Base-by-base conservation (phyloP, 1,140 invertebrate species). In the Octopus bimaculoides region DNA sequence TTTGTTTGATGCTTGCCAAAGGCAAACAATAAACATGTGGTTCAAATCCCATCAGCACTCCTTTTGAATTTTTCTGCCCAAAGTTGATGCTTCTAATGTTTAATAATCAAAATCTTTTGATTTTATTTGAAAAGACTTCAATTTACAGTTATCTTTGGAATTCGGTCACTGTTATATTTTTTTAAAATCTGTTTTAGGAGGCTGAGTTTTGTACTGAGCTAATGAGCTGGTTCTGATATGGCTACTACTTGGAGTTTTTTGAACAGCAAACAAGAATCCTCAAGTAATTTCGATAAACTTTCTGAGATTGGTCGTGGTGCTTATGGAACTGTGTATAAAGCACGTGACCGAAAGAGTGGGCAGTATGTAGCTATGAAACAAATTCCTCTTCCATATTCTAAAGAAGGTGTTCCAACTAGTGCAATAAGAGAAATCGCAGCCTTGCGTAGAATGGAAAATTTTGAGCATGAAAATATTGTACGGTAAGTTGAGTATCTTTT, bases 321-420 rank as follows among this genome's bases (percentile, higher is more conserved):
- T 2, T 90, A 90, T 82, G 90, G 89, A 26, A 89, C 88, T 6
- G 90, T 90, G n/a, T 90, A 87, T 78, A 90, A 90, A 81, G 88
- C 85, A n/a, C 74, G 86, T 20, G 90, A 90, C 81, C 78, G 86
- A 9, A 84, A 84, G 12, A 86, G 87, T 79, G 94, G 95, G 55
- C 93, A 94, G 88, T 92, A 96, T 90, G 97, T 99, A 17, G 97
- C 97, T 0, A 91, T 99, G 66, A 99, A 99, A 90, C 96, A 96
- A 92, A 98, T 99, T 83, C 93, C 95, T 20, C 85, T 89, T 79
- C 86, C 83, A 94, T 88, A 93, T 93, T 12, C 86, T 8, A 88
- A 89, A 52, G 96, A 98, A 91, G 97, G 97, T 10, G 95, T 98
- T 26, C 96, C 97, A 20, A 97, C 96, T n/a, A 98, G 96, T 54